These are phyloP conservation scores for Rallus limicola DNA, from an alignment of 2,113 vertebrate species.

Conservation along the genomic window DNA sequence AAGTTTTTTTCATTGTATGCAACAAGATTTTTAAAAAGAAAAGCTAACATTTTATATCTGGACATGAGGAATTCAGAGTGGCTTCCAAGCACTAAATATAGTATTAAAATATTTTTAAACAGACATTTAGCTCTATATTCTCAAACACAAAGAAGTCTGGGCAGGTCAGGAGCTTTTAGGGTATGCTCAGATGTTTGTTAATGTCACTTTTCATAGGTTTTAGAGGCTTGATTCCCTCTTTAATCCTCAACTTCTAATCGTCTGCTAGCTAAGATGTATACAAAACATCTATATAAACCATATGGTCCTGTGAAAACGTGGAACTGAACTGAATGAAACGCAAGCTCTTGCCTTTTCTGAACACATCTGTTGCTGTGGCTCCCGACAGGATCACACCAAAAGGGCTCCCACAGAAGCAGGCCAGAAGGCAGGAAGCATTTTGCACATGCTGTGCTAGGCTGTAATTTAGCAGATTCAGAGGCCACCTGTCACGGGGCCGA, in stretches of 20 bases:
- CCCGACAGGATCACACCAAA: not conserved
- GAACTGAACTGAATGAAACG: not conserved
- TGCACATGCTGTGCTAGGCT: not conserved
- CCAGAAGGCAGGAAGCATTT: not conserved
- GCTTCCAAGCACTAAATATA: not conserved
- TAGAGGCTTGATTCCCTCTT: not conserved
- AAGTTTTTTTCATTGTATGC: fast-evolving
- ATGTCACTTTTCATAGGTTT: not conserved
- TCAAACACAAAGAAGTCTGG: not conserved
- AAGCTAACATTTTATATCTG: not conserved
- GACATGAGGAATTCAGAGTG: not conserved
- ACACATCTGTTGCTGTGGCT: not conserved
- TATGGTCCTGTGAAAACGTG: not conserved
- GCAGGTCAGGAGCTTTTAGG: not conserved
- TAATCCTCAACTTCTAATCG: not conserved
- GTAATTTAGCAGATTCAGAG: constrained; percentile 1
- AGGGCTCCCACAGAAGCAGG: not conserved
- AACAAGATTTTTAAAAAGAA: not conserved
- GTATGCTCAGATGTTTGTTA: not conserved
- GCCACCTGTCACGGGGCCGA: not conserved
- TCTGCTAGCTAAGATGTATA: not conserved
- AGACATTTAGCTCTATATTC: not conserved
- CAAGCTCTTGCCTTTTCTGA: constrained; percentile 30
- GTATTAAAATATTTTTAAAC: not conserved
- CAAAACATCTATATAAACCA: not conserved